Evolutionary conservation across 1,140 invertebrate species (phyloP), one percentile per base, ranked within the genome.

Genomic region (Drosophila sulfurigaster): DNA sequence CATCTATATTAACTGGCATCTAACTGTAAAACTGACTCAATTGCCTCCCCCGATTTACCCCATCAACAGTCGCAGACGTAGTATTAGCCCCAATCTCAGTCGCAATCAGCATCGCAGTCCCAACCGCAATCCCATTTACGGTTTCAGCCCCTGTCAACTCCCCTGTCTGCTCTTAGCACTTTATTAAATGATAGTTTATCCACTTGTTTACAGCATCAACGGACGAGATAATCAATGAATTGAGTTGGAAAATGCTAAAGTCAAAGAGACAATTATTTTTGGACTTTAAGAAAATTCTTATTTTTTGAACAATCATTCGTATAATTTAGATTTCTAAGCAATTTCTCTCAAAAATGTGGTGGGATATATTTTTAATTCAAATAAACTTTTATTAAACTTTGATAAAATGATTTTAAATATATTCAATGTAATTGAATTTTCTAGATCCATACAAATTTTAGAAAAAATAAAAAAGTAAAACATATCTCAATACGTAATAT

Each of bases 111-210:
- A 2, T 28, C 20, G 7, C 16, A 30, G 10, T 52, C 15, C 45
- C 32, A 63, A 25, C 60, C 32, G 11, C 60, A 64, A 5, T 35
- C 8, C 16, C 69, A 49, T 8, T 66, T 49, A 48, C 41, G 15
- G 49, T 67, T 57, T 2, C 56, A 45, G 25, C 8, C 3, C 10
- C 25, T 20, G n/a, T 62, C 51, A 54, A 28, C 32, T n/a, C 1
- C 64, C 60, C 35, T 67, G 63, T 70, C 56, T 65, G 69, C 25
- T 60, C 46, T 59, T 52, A 28, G 49, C 65, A 69, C 51, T 63
- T 49, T 57, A 69, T 74, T 63, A 74, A 69, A 69, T 41, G 41
- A 15, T 49, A 69, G 11, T 63, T 63, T 63, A 69, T 63, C 32
- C 43, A 28, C 15, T 25, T 75, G 58, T 43, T 70, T 63, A 57